Evolutionary conservation across 2,113 vertebrate genomes (phyloP).

Genomic region (Atlantisia rogersi): DNA sequence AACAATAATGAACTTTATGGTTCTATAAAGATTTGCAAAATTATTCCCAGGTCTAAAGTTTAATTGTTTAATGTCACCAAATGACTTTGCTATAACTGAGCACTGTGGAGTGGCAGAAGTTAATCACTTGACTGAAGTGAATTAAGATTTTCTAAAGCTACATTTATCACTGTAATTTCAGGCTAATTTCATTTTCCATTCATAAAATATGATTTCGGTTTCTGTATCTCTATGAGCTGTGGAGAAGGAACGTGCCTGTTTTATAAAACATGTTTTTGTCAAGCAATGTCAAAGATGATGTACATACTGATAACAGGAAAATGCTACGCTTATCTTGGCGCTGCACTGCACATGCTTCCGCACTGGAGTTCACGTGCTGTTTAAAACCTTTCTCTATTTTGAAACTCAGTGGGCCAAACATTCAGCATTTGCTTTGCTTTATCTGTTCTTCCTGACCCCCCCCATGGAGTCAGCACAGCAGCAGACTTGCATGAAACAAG

Average conservation of each 20-base stretch:
- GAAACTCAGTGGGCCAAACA: not conserved
- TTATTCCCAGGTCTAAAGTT: conserved; percentile 74
- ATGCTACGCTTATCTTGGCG: not conserved
- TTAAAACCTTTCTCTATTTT: not conserved
- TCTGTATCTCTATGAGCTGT: conserved; percentile 14
- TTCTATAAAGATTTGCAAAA: conserved; percentile 73
- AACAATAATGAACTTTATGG: conserved; percentile 66
- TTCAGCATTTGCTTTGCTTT: not conserved
- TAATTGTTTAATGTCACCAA: conserved; percentile 77
- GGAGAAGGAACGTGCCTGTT: conserved; percentile 15
- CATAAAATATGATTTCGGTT: conserved; percentile 68
- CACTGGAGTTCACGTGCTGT: not conserved
- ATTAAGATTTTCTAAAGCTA: conserved; percentile 75
- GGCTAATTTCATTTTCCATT: conserved; percentile 69
- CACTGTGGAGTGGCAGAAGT: conserved; percentile 72
- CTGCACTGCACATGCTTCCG: not conserved
- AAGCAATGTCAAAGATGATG: conserved; percentile 11
- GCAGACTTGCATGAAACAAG: not conserved
- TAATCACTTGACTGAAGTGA: conserved; percentile 74
- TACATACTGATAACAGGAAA: not conserved
- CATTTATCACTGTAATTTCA: conserved; percentile 75
- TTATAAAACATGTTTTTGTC: conserved; percentile 12
- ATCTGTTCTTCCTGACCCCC: not conserved
- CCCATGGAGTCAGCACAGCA: not conserved
- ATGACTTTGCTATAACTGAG: conserved; percentile 74